Evolutionary conservation across 2,797 vertebrate species (phyloP), one percentile per base, ranked within the genome.

Genomic region (Potorous gilbertii): DNA sequence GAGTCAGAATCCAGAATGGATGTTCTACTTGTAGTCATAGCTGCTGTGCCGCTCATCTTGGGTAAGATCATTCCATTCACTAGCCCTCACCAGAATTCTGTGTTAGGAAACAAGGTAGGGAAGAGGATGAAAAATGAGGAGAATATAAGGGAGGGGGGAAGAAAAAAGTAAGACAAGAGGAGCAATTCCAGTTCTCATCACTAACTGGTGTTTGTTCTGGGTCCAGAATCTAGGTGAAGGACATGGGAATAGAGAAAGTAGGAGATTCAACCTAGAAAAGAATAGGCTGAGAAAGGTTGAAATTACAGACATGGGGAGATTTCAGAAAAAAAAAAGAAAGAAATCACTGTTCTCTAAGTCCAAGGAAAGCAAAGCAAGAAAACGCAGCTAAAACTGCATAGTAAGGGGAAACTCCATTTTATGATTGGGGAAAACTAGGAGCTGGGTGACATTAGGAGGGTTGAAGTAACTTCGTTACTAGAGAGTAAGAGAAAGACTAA

Each of bases 1-100:
- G 93, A 94, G 81, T 31, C 92, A 94, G 81, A 90, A 91, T 90
- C 91, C 92, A 97, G 97, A 95, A 98, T 98, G 98, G 95, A 98
- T 96, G 95, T 98, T 95, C 92, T 98, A 66, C 93, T 97, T 18
- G 54, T 91, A 93, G 97, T 94, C 93, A 91, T 97, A 93, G 95
- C 97, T 87, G 94, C 90, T 24, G 87, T 97, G 90, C 97, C 97
- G 29, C 95, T 98, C 28, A 93, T 97, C 95, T 94, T 98, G 74
- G 98, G 97, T 97, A 94, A 98, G 98, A 97, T 54, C 50, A 40
- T 56, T 29, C 54, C 55, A 90, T 56, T 93, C 4, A 29, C 55
- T 1, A 21, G 94, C 74, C 55, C 95, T 93, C n/a, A 10, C 8
- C 8, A 46, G n/a, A 81, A 81, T 81, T 81, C n/a, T 81, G n/a